Base-by-base conservation (phyloP, 2,113 vertebrate species). In the Upupa epops region DNA sequence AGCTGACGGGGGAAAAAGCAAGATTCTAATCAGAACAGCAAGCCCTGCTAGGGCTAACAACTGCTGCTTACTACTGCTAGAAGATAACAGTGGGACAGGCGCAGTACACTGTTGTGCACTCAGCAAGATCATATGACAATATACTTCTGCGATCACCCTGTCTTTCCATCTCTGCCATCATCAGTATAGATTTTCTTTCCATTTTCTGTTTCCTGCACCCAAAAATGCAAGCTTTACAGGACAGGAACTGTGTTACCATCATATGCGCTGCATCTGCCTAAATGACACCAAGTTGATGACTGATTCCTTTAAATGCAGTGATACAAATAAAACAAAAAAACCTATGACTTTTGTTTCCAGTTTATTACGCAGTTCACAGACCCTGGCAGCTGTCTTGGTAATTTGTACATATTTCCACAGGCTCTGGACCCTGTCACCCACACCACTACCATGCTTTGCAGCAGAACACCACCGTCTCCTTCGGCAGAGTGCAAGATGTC, bases 21-120 rank as follows among this genome's bases (percentile, higher is more conserved):
- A 93, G 88, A 93, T 65, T 65, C 69, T 51, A 83, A 95, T 94
- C 92, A 92, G 86, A 88, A 83, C 14, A 88, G 90, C 65, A 92
- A 75, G 54, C 28, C 58, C 32, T 8, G 10, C 69, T 82, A 80
- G 49, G 54, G 25, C 76, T 81, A 90, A 88, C 77, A 88, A 55
- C 76, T 65, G 58, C 83, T 83, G 63, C 76, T 69, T 91, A 66
- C 90, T 71, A 80, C 48, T 45, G 56, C 72, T 63, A 56, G 56
- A 77, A 90, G 83, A 61, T 88, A 94, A 90, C 70, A 84, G 83
- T 0, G 0, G 91, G 76, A 79, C 61, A 88, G 65, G 56, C 73
- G 79, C 48, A 55, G 56, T 66, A 32, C 55, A 82, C 46, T 2
- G 5, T 52, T 51, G 79, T 29, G 71, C 63, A 26, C 65, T 34